Evolutionary conservation across 2,888 invertebrate genomes (phyloP), one percentile per base, ranked within the genome.

Genomic region (Stenichneumon culpator): DNA sequence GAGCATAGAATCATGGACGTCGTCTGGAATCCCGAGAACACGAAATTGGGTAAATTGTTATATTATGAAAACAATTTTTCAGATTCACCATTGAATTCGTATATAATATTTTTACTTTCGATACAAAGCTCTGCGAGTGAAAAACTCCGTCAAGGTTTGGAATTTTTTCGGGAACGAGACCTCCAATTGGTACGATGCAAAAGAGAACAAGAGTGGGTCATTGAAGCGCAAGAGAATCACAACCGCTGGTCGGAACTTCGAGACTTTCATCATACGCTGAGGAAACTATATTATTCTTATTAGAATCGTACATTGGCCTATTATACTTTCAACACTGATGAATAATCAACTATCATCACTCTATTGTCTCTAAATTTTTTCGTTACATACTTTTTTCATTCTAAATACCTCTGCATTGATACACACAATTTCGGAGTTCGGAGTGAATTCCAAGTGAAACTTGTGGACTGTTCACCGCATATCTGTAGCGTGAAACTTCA

Each of bases 81-180:
- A 44, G 14, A 14, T 44, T 3, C 0, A 44, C 14, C 14, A 44
- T 44, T 44, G 11, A 44, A 44, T 44, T 44, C 44, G 14, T 44
- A 44, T 44, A 3, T 14, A 44, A 44, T 44, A 14, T 1, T 11
- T 14, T 44, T 44, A 14, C 3, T 14, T 14, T 44, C 14, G 44
- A 44, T 44, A 44, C 44, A 44, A 44, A 92, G 92, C 89, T 22
- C 63, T 87, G 44, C 89, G 89, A n/a, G 65, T 57, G 6, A 78
- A 74, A 0, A 88, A 89, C 2, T 82, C 86, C 3, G 36, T 92
- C 7, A 75, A 86, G 0, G 86, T 90, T 54, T 92, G 90, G 90
- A 89, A 92, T 70, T 91, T 92, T 72, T 92, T 92, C 63, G 92
- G 92, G 1, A 77, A 88, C 73, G 87, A 90, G 32, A 57, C 44